Evolutionary conservation across 2,797 vertebrate genomes (phyloP).

Genomic region (Champsocephalus gunnari): DNA sequence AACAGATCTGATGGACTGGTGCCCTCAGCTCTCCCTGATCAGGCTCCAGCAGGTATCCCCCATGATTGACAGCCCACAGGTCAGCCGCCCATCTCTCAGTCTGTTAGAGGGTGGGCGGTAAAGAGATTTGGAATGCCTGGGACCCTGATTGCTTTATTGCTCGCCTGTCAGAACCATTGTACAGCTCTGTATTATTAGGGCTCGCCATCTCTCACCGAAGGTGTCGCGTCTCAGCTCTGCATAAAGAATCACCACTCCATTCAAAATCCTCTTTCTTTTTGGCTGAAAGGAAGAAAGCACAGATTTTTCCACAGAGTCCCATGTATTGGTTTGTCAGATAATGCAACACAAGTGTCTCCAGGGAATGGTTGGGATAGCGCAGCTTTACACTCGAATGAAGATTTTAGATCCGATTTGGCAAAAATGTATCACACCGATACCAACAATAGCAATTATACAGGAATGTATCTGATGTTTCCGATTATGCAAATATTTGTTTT

Average conservation of each 20-base stretch:
- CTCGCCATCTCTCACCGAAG: constrained; percentile 84
- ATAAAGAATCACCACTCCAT: constrained; percentile 85
- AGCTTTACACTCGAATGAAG: constrained; percentile 72
- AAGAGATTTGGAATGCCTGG: constrained; percentile 87
- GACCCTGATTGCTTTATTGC: constrained; percentile 88
- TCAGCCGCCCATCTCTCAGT: constrained; percentile 86
- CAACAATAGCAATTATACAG: constrained; percentile 58
- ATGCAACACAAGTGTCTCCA: constrained; percentile 78
- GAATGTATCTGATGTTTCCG: constrained; percentile 59
- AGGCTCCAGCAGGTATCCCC: constrained; percentile 86
- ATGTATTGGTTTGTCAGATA: constrained; percentile 83
- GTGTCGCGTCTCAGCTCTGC: constrained; percentile 82
- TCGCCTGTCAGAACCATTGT: constrained; percentile 88
- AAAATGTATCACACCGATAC: constrained; percentile 65
- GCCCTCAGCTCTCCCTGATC: constrained; percentile 83
- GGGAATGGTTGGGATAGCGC: constrained; percentile 74
- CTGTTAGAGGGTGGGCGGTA: constrained; percentile 85
- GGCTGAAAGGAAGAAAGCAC: constrained; percentile 80
- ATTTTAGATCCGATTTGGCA: constrained; percentile 74
- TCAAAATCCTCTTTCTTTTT: constrained; percentile 83
- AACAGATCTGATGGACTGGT: constrained; percentile 87
- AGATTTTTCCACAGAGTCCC: constrained; percentile 82
- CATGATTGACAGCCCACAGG: constrained; percentile 88
- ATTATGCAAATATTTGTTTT: constrained; percentile 55
- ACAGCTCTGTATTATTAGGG: constrained; percentile 86